These are phyloP conservation scores for Clarias magur DNA, from an alignment of 2,113 vertebrate genomes.

Conservation along the genomic window DNA sequence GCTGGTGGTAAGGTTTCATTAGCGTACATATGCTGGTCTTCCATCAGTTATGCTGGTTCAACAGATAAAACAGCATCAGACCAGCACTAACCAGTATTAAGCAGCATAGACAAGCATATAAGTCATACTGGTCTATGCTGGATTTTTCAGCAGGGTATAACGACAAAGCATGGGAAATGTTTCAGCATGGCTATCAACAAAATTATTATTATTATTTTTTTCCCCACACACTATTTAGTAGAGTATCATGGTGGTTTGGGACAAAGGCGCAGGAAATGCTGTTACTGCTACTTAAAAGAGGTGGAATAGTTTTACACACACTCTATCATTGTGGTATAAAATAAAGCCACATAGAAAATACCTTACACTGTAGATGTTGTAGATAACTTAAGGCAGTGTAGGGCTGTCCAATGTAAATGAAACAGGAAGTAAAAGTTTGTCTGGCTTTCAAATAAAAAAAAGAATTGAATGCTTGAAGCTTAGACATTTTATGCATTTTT, in stretches of 20 bases:
- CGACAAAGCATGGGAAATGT: not conserved
- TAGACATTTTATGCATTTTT: not conserved
- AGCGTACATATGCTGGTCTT: no score
- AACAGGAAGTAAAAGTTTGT: not conserved
- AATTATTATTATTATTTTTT: not conserved
- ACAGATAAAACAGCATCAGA: no score
- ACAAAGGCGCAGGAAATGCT: not conserved
- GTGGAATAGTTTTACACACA: no score
- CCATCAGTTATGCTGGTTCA: no score
- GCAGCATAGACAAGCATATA: no score
- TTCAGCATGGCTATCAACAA: not conserved
- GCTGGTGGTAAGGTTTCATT: no score
- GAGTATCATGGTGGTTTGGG: not conserved
- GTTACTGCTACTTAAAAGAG: not conserved
- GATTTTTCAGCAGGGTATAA: not conserved
- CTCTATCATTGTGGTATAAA: not conserved
- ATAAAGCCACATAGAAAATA: not conserved
- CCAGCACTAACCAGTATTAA: no score
- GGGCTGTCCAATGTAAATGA: not conserved
- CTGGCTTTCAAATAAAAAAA: not conserved
- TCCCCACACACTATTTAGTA: not conserved
- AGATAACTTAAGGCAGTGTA: not conserved
- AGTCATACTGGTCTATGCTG: no score
- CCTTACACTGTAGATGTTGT: no score
- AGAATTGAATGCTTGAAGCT: not conserved